Evolutionary conservation across 2,888 invertebrate genomes (phyloP).

Genomic region (Ditylenchus weischeri): DNA sequence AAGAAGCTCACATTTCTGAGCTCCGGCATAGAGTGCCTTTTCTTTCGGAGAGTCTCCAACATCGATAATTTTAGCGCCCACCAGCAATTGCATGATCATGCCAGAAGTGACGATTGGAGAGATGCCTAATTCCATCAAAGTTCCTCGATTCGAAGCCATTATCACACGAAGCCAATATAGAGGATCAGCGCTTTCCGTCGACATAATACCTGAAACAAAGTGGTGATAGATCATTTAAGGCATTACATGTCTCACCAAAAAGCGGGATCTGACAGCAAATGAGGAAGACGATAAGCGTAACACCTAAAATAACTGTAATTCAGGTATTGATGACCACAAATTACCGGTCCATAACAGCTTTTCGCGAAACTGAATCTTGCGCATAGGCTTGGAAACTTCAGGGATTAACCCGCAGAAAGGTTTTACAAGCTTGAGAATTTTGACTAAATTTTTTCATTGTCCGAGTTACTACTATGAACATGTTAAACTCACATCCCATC

Average conservation of each 20-base stretch:
- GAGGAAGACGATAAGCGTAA: constrained; percentile 97
- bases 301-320: constrained; percentile 66
- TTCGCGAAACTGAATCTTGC: constrained; percentile 99
- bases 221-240: not conserved
- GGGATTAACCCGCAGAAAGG: constrained; percentile 99
- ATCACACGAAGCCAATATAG: constrained; percentile 99
- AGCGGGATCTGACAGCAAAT: constrained; percentile 93
- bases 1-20: constrained; percentile 81
- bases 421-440: constrained; percentile 99
- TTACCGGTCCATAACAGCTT: constrained; percentile 93
- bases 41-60: constrained; percentile 99
- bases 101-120: constrained; percentile 99
- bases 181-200: constrained; percentile 99
- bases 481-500: constrained; percentile 45
- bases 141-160: constrained; percentile 94
- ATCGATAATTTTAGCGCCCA: constrained; percentile 98
- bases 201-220: constrained; percentile 92
- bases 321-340: too few relatives aligned
- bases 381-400: constrained; percentile 98
- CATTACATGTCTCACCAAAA: constrained; percentile 42
- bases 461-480: not conserved
- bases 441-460: constrained; percentile 65
- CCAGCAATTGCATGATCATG: constrained; percentile 96
- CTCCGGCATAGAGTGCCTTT: constrained; percentile 97
- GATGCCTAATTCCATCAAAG: constrained; percentile 98